A percentile compares a stretch with the other conserved stretches of the same genome.
Evolutionary conservation across 1,140 invertebrate genomes (phyloP).

Genomic region (Drosophila arawakana): DNA sequence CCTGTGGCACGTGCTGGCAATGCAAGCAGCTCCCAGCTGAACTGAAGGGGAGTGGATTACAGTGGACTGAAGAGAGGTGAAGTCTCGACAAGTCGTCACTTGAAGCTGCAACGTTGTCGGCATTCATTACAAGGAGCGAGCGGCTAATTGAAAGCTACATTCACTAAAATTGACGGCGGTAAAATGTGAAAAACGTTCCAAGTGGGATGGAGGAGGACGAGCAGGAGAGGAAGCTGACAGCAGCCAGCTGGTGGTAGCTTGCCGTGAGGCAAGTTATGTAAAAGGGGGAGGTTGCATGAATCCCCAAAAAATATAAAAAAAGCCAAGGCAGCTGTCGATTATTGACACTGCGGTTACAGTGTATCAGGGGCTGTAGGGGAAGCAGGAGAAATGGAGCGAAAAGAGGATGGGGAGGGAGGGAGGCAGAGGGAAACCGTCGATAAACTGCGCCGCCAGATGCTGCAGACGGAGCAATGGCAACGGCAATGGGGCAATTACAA

Average conservation of each 20-base stretch:
- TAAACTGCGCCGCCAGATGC: conserved; percentile 63
- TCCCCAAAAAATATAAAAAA: conserved; percentile 51
- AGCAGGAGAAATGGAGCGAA: neutral
- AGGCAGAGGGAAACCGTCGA: conserved; percentile 51
- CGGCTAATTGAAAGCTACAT: conserved; percentile 81
- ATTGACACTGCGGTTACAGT: conserved; percentile 75
- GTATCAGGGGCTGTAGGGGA: conserved; percentile 14
- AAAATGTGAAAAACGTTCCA: conserved; percentile 60
- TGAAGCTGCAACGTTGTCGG: conserved; percentile 54
- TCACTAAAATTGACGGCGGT: conserved; percentile 62
- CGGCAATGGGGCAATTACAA: conserved; percentile 73
- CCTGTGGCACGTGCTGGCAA: conserved; percentile 68
- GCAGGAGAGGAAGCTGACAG: conserved; percentile 17
- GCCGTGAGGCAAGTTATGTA: conserved; percentile 62
- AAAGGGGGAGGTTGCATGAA: conserved; percentile 38
- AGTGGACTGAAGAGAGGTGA: conserved; percentile 4
- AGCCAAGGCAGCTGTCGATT: conserved; percentile 78
- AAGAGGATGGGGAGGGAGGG: neutral
- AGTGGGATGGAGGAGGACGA: conserved; percentile 4
- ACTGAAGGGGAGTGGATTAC: neutral
- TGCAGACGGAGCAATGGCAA: conserved; percentile 39
- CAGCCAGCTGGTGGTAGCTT: conserved; percentile 34
- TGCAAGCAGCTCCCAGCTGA: neutral
- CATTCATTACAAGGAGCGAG: conserved; percentile 79
- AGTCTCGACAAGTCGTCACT: conserved; percentile 71